Evolutionary conservation across 2,797 vertebrate species (phyloP).

Genomic region (Rhadinocentrus ornatus): DNA sequence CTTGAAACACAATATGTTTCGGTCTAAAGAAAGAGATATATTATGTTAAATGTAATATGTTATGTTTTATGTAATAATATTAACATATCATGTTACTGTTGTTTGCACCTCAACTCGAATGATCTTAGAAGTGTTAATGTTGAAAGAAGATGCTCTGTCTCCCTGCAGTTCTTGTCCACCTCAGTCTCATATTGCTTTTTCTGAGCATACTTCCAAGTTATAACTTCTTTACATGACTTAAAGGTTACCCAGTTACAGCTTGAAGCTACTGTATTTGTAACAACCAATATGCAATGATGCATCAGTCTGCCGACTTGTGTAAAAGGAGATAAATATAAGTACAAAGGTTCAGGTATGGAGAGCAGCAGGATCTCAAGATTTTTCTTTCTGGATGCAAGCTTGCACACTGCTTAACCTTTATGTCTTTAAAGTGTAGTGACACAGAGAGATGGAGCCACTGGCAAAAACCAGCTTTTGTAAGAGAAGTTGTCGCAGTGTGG

Average conservation of each 20-base stretch:
- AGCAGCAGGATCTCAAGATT: conserved; percentile 42
- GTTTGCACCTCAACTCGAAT: conserved; percentile 3
- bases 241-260: conserved; percentile 17
- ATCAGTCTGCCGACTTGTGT: conserved; percentile 19
- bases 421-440: conserved; percentile 70
- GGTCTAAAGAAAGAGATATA: no score
- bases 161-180: not conserved
- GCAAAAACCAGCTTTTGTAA: conserved; percentile 74
- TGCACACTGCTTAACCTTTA: conserved; percentile 71
- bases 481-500: conserved; percentile 59
- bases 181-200: not conserved
- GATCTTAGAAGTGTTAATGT: not conserved
- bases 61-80: no score
- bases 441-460: conserved; percentile 73
- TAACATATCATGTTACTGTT: no score
- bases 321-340: conserved; percentile 1
- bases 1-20: no score
- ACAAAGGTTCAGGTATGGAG: conserved; percentile 1
- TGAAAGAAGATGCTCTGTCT: not conserved
- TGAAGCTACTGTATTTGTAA: conserved; percentile 1
- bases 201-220: not conserved
- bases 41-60: no score
- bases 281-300: not conserved
- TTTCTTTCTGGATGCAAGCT: conserved; percentile 51
- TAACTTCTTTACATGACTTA: not conserved